A percentile compares a stretch with the other conserved stretches of the same genome.
phyloP scores from a whole-genome alignment of 2,888 invertebrate species.

The Caenorhabditis imperialis region DNA sequence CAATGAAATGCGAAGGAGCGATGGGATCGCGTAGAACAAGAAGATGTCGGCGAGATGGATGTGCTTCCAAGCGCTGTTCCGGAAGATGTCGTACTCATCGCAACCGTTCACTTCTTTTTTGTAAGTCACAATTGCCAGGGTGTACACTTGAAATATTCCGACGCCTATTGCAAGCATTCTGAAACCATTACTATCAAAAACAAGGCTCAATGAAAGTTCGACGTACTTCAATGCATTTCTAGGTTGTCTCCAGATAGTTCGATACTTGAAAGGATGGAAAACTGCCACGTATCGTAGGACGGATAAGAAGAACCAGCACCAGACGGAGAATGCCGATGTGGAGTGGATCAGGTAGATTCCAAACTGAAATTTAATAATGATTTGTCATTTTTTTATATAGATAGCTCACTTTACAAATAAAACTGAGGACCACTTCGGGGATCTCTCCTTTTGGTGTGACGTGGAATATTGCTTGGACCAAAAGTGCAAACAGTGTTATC shows the following conservation, averaged over 20 bases:
- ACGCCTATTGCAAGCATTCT: slow-evolving; percentile 61
- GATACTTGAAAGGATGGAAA: slow-evolving; percentile 74
- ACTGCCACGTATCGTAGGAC: slow-evolving; percentile 73
- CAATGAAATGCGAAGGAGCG: slow-evolving; percentile 67
- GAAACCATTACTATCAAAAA: slow-evolving; percentile 9
- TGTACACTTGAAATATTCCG: slow-evolving; percentile 67
- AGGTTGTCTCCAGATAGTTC: slow-evolving; percentile 75
- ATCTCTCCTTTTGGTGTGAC: slow-evolving; percentile 47
- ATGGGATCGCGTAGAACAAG: slow-evolving; percentile 73
- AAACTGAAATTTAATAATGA: slow-evolving; percentile 53
- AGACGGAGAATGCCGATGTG: slow-evolving; percentile 76
- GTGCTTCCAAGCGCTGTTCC: slow-evolving; percentile 51
- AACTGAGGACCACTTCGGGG: slow-evolving; percentile 42
- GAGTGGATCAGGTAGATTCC: slow-evolving; percentile 74
- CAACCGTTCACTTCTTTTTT: slow-evolving; percentile 54
- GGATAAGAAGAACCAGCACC: slow-evolving; percentile 76
- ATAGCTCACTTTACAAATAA: slow-evolving; percentile 59
- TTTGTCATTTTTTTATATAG: not conserved
- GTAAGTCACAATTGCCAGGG: slow-evolving; percentile 69
- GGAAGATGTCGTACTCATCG: slow-evolving; percentile 41
- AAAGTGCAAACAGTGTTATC: slow-evolving; percentile 54
- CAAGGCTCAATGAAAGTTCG: too few species aligned
- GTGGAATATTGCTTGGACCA: slow-evolving; percentile 68
- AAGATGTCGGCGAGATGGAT: slow-evolving; percentile 72
- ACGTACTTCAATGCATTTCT: slow-evolving; percentile 69